Base-by-base conservation (phyloP, 2,888 invertebrate genomes). In the Philopedon plagiatum region DNA sequence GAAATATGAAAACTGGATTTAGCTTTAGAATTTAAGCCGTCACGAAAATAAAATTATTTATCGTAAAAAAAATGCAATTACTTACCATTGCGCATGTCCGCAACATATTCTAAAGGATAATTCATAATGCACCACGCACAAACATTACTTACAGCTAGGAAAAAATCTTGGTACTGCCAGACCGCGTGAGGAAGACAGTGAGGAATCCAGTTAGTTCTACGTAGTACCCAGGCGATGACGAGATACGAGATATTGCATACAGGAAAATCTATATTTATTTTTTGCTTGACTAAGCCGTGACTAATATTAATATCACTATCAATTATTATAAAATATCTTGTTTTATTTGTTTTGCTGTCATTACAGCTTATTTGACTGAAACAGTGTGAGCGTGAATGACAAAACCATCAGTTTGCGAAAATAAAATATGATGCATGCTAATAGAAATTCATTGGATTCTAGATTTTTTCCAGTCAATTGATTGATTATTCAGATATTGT, bases 261-360 rank as follows among this genome's bases (percentile, higher is more conserved):
- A 44, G 57, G 70, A 64, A 64, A 71, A 58, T 71, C 70, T 57
- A 64, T 64, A 58, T 69, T 69, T 70, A 57, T 71, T 64, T 44
- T 71, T 57, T 57, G 23, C 64, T 57, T 71, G 70, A 71, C 46
- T 71, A 71, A 71, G 41, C 57, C 57, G 46, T 69, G 69, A 69
- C 62, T 69, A 69, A 69, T 69, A 54, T 32, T 13, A 60, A 46
- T 23, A 32, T 51, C 23, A 49, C 29, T 63, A 58, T 58, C 51
- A 26, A 49, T 46, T 29, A 62, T 46, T 29, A 61, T 32, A 32
- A 46, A 44, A 61, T 15, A 44, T 41, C 26, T 29, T 61, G n/a
- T 29, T 23, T 61, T 32, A 9, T 41, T 39, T 46, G 29, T 19
- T 60, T 19, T 23, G 58, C 37, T 39, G 58, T 37, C 37, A 37